phyloP scores from a whole-genome alignment of 2,113 vertebrate species.

The Dipodomys merriami region DNA sequence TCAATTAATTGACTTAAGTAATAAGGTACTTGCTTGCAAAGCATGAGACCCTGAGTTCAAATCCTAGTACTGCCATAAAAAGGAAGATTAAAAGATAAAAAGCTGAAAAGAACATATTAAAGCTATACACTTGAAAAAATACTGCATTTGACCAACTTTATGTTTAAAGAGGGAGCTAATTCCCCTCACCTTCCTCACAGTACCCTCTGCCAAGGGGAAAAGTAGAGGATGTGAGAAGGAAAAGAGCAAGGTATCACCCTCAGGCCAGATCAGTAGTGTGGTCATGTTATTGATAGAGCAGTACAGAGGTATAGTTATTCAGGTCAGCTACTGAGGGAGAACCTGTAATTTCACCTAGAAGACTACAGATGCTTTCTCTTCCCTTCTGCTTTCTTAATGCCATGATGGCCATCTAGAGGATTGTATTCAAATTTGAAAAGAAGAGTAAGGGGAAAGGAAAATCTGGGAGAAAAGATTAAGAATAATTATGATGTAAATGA shows the following conservation, averaged over 20 bases:
- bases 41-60: no score
- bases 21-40: no score
- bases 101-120: no score
- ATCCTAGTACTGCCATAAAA: no score
- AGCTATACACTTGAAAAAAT: constrained; percentile 28
- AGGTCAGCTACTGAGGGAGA: not conserved
- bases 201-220: not conserved
- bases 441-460: not conserved
- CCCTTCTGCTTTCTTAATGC: not conserved
- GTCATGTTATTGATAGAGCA: not conserved
- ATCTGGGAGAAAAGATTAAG: not conserved
- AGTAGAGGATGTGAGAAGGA: not conserved
- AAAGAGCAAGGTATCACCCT: not conserved
- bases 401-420: not conserved
- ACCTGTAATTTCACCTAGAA: not conserved
- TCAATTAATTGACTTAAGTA: no score
- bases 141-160: constrained; percentile 12
- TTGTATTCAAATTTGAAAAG: not conserved
- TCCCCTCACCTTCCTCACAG: not conserved
- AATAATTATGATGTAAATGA: constrained; percentile 3
- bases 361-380: not conserved
- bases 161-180: constrained; percentile 11
- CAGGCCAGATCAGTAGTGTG: not conserved
- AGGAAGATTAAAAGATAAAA: no score
- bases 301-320: not conserved